These are phyloP conservation scores for Leptinotarsa haldemani DNA, from an alignment of 2,888 invertebrate genomes.

Conservation along the genomic window DNA sequence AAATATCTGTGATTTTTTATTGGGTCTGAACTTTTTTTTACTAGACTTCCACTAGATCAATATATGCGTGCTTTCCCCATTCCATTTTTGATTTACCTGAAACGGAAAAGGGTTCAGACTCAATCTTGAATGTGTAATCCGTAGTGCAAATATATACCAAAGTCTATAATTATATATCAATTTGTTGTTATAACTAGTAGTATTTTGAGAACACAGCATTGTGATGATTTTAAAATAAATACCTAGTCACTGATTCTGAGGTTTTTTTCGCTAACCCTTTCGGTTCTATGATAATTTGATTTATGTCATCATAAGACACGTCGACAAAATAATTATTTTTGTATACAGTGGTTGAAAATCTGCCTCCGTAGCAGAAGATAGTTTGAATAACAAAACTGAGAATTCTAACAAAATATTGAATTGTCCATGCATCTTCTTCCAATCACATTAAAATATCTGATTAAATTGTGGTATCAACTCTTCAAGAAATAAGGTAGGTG, in stretches of 20 bases:
- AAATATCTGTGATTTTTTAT: not conserved
- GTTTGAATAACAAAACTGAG: too few species aligned
- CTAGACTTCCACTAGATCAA: too few species aligned
- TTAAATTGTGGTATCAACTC: too few species aligned
- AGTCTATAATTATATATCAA: slow-evolving; percentile 15
- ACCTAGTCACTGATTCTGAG: not conserved
- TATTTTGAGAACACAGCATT: slow-evolving; percentile 16
- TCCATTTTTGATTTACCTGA: not conserved
- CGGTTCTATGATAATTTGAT: not conserved
- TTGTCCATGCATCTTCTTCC: too few species aligned
- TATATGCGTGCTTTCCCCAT: too few species aligned
- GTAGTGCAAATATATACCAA: slow-evolving; percentile 32
- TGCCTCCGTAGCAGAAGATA: too few species aligned
- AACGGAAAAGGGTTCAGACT: not conserved
- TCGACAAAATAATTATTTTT: too few species aligned
- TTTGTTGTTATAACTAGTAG: slow-evolving; percentile 1
- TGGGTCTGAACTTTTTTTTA: not conserved
- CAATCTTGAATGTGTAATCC: not conserved
- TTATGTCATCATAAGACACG: not conserved
- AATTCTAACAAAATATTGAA: too few species aligned
- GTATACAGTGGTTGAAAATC: too few species aligned
- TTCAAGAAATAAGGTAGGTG: too few species aligned
- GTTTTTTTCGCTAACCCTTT: not conserved
- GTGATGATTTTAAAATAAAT: slow-evolving; percentile 20
- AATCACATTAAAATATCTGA: too few species aligned